Evolutionary conservation across 2,888 invertebrate species (phyloP), one percentile per base, ranked within the genome.

Genomic region (Cerceris ruficornis): DNA sequence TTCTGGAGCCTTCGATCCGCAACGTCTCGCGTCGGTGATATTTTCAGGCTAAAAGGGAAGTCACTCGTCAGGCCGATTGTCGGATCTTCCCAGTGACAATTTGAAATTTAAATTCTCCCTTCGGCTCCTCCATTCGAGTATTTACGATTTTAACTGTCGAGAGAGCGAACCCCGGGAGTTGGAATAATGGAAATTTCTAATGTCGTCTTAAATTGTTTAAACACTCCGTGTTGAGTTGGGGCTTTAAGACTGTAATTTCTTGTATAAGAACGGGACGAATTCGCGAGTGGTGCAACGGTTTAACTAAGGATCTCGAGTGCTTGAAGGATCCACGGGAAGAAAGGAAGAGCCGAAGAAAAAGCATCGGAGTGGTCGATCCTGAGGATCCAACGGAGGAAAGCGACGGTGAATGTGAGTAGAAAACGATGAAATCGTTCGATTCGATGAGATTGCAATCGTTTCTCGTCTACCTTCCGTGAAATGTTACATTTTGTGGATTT

Each of bases 71-170:
- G 6, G 9, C 39, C 17, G 54, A 39, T 42, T 13, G 7, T 11
- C 7, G 7, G 41, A 9, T 55, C n/a, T 11, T 17, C 15, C 41
- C 15, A 9, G 9, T 42, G 15, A 50, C 8, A 6, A 49, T 61
- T 62, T 52, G 9, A 55, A 69, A 69, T 69, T 57, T 8, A 57
- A 62, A 69, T 58, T 14, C n/a, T 14, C 14, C 0, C 13, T 1
- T 9, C 7, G 2, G 1, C 13, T 0, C n/a, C 49, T 9, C 4
- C 7, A 15, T 17, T 11, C 14, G 60, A 43, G 14, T 9, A 28
- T 13, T 28, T 15, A 28, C 39, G 43, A 43, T 6, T 13, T 50
- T 46, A 46, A 46, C 46, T 46, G 8, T 46, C 46, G 46, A 46
- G 11, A 8, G 46, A 28, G 4, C 28, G 28, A 28, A 28, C 28